phyloP scores from a whole-genome alignment of 2,113 vertebrate species.

The Diadophis punctatus region DNA sequence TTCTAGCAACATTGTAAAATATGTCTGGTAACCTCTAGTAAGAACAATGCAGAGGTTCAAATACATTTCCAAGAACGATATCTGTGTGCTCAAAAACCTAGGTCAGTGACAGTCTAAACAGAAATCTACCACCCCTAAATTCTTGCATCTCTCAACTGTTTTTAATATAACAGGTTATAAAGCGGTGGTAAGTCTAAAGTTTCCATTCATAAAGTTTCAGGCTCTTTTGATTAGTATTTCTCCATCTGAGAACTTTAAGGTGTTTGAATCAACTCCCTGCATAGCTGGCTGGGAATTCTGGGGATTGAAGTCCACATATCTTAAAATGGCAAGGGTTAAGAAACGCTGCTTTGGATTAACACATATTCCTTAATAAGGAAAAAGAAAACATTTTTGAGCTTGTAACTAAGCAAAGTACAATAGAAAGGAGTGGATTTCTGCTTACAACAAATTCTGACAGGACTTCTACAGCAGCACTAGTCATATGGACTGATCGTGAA shows the following conservation, averaged over 20 bases:
- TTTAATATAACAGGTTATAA: constrained; percentile 58
- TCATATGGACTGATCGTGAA: neutral
- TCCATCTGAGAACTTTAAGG: neutral
- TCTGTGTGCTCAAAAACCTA: constrained; percentile 50
- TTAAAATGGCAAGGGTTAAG: neutral
- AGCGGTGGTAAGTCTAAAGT: neutral
- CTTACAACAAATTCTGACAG: neutral
- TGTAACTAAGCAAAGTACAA: neutral
- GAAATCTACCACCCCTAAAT: constrained; percentile 51
- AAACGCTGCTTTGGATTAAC: constrained; percentile 35
- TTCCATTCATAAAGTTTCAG: neutral
- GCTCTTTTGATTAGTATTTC: neutral
- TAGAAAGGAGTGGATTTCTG: neutral
- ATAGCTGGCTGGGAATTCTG: neutral
- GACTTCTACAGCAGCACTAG: neutral
- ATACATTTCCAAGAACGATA: constrained; percentile 44
- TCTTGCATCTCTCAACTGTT: constrained; percentile 57
- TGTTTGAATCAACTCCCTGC: neutral
- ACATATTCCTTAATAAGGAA: neutral
- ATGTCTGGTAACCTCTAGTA: constrained; percentile 18
- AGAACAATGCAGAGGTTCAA: constrained; percentile 16
- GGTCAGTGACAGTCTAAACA: constrained; percentile 50
- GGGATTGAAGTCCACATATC: neutral
- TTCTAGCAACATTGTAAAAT: constrained; percentile 51
- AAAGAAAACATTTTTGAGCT: neutral